These are phyloP conservation scores for Chelonus insularis DNA, from an alignment of 1,140 invertebrate species.

Conservation along the genomic window DNA sequence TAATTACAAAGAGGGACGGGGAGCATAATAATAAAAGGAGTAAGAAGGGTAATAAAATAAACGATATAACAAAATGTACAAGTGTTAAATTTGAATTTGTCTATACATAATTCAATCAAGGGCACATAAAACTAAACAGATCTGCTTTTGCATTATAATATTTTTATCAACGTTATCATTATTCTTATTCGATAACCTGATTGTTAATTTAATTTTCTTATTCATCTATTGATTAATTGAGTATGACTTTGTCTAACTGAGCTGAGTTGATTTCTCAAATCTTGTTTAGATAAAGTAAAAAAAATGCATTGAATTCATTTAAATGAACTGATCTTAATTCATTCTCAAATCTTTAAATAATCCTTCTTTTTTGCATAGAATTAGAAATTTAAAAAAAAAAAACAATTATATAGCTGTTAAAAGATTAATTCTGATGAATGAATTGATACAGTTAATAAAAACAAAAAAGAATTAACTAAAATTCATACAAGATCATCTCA, in stretches of 20 bases:
- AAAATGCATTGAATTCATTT: background rate
- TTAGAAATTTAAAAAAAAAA: too few relatives aligned
- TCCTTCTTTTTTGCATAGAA: too few relatives aligned
- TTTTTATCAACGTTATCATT: background rate
- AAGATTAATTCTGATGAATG: too few relatives aligned
- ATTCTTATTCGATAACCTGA: background rate
- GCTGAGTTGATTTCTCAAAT: background rate
- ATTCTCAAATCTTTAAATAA: too few relatives aligned
- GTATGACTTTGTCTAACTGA: background rate
- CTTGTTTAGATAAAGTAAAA: background rate
- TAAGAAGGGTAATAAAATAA: conserved; percentile 34
- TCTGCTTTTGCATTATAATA: conserved; percentile 39
- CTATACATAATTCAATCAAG: conserved; percentile 42
- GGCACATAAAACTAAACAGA: conserved; percentile 14
- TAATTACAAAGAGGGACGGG: conserved; percentile 49
- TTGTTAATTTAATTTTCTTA: background rate
- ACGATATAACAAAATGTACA: conserved; percentile 57
- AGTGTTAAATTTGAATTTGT: conserved; percentile 11
- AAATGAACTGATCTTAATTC: too few relatives aligned
- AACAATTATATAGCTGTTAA: too few relatives aligned
- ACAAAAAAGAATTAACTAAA: background rate
- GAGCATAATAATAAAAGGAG: background rate
- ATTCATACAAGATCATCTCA: background rate
- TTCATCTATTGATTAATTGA: background rate
- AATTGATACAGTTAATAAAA: too few relatives aligned